Base-by-base conservation (phyloP, 2,888 invertebrate genomes). In the Rhagium mordax region DNA sequence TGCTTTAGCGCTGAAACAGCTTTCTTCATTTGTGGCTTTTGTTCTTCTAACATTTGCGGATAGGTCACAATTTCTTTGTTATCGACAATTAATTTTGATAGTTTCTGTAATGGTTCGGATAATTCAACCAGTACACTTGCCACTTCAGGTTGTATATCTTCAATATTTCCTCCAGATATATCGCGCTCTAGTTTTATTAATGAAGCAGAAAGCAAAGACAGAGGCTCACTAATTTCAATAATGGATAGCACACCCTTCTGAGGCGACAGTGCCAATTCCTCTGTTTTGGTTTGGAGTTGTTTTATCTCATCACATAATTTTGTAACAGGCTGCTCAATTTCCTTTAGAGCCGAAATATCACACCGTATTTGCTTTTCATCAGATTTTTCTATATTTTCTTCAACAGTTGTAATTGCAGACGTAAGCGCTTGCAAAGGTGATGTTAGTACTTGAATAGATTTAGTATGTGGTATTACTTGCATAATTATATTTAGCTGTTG, bases 191-290 rank as follows among this genome's bases (percentile, higher is more conserved):
- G 18, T 7, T 59, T 16, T 49, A 16, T n/a, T 49, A 65, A n/a
- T 16, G 65, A 53, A 53, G 49, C 57, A n/a, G 65, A 64, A n/a
- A 71, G 53, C 3, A 41, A 61, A 4, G 15, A 20, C 13, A 75
- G 18, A 1, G 74, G 59, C 59, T 70, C 64, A 16, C 60, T 65
- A 27, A 82, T 55, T 64, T 81, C 77, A 15, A 77, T 33, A 53
- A 81, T 55, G 24, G 77, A 75, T 21, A 81, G 15, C 33, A 83
- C 49, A 7, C 79, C 84, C 70, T 81, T 74, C 71, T 82, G 80
- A 1, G 82, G 72, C 18, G 49, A 33, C 21, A 70, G 13, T 1
- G 29, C 4, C 1, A 76, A 8, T n/a, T 74, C 69, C 49, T 72
- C 48, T 47, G 33, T 67, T 59, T 75, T 71, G 13, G 61, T 41